Conservation (phyloP, 2,113 vertebrate species). For the Forbesichthys papilliferus region DNA sequence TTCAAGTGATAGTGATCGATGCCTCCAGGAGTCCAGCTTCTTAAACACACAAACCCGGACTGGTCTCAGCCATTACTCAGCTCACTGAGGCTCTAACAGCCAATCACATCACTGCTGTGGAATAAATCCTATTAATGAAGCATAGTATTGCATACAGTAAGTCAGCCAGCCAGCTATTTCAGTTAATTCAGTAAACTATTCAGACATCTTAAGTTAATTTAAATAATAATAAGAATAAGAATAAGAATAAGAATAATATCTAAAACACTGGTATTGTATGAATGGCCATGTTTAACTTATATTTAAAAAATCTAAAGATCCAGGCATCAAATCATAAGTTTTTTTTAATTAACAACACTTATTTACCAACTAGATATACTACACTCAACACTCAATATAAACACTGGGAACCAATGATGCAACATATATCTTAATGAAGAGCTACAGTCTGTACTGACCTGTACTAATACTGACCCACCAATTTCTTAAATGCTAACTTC, state of each 20-base stretch:
- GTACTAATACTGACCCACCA: constrained; percentile 2
- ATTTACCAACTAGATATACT: not conserved
- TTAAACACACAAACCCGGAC: not conserved
- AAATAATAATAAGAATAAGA: too few relatives aligned
- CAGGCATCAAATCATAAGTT: not conserved
- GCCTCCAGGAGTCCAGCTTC: not conserved
- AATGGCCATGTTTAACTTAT: too few relatives aligned
- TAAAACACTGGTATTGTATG: too few relatives aligned
- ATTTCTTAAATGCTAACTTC: constrained; percentile 11
- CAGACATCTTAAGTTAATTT: too few relatives aligned
- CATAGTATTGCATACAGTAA: not conserved
- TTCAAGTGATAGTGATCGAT: not conserved
- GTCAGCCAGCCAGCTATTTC: too few relatives aligned
- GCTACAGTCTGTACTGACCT: not conserved
- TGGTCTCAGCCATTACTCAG: constrained; percentile 1
- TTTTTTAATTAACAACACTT: not conserved
- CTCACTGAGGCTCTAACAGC: not conserved
- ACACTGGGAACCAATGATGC: not conserved
- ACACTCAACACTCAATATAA: not conserved
- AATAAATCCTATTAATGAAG: not conserved
- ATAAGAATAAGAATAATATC: too few relatives aligned
- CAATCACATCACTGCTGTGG: constrained; percentile 1
- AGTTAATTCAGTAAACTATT: too few relatives aligned
- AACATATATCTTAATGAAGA: constrained; percentile 6
- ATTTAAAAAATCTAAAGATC: not conserved